Evolutionary conservation across 2,888 invertebrate species (phyloP), one percentile per base, ranked within the genome.

Genomic region (Oligia fasciuncula): DNA sequence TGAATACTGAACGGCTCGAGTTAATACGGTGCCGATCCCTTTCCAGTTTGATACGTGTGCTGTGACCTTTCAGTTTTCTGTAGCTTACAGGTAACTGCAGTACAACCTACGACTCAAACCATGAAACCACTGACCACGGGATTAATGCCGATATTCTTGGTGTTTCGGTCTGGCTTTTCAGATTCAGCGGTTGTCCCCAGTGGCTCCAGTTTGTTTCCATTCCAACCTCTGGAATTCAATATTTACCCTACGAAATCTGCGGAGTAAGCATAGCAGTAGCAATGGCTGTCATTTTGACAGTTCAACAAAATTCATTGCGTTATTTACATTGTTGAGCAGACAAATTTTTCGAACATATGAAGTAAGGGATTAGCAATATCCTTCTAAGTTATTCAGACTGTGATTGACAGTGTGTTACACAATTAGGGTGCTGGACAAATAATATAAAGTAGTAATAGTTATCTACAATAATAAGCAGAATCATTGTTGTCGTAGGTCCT

Each of bases 401-500:
- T 54, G 6, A 51, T 17, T 54, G 54, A 19, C 5, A 54, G 17
- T 5, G 60, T 62, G 14, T 62, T 13, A 60, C 13, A 51, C 14
- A 49, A 14, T 49, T 51, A 51, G 14, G 17, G 17, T 17, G 51
- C 17, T 23, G n/a, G 60, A 62, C 5, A 62, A 0, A 14, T 29
- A n/a, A 62, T 29, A 11, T n/a, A 29, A 29, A 5, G 8, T 63
- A 35, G 62, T 29, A 62, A 1, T 23, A n/a, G 23, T 67, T 14
- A n/a, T 43, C 29, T 68, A 29, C 29, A 19, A 46, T 17, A n/a
- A n/a, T 17, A 68, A 51, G 14, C 57, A n/a, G 6, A 11, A n/a
- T 51, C 11, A 17, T 68, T 35, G 2, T 35, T 67, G 17, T 60
- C 23, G 1, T 54, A 85, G 85, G 68, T 72, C 2, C 57, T 96